Evolutionary conservation across 2,113 vertebrate genomes (phyloP), one percentile per base, ranked within the genome.

Genomic region (Sterrhoptilus dennistouni): DNA sequence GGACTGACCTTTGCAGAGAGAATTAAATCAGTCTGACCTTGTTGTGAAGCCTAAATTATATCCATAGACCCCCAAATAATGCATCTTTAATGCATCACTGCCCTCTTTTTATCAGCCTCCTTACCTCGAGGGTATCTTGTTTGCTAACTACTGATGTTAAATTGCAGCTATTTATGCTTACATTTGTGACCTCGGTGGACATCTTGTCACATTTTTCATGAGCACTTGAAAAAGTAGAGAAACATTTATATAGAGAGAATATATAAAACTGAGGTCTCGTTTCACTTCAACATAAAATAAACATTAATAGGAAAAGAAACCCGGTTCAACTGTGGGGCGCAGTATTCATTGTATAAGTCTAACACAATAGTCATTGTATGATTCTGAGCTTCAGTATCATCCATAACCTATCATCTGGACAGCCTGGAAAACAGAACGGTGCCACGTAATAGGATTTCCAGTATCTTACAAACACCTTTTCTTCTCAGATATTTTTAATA

Each of bases 1-100:
- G 60, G 90, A 96, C 94, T 97, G 97, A 98, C 97, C 97, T 97
- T 92, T 97, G 89, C 54, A 92, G 85, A 69, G 81, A 84, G 96
- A 98, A 97, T 97, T 95, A 96, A 97, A 98, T 94, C 95, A 96
- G 96, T 92, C 84, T 97, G 97, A 94, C 93, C 91, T 96, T 93
- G 93, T 92, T 97, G 92, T 77, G 91, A 90, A 81, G 75, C 90
- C 97, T 98, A 97, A 97, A 98, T 97, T 96, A 97, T 93, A 97
- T 85, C 95, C 93, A 61, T 60, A 87, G 96, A 95, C 94, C 91
- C 95, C 95, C 96, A 97, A 96, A 97, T 96, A 97, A 97, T 87
- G 87, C 91, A 94, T 97, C 93, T 96, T 96, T 97, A 96, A 97
- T 92, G 97, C 86, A 96, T 91, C 65, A 13, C 94, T 96, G 97